A percentile compares a stretch with the other conserved stretches of the same genome.
phyloP scores from a whole-genome alignment of 2,113 vertebrate species.

The Pandion haliaetus region DNA sequence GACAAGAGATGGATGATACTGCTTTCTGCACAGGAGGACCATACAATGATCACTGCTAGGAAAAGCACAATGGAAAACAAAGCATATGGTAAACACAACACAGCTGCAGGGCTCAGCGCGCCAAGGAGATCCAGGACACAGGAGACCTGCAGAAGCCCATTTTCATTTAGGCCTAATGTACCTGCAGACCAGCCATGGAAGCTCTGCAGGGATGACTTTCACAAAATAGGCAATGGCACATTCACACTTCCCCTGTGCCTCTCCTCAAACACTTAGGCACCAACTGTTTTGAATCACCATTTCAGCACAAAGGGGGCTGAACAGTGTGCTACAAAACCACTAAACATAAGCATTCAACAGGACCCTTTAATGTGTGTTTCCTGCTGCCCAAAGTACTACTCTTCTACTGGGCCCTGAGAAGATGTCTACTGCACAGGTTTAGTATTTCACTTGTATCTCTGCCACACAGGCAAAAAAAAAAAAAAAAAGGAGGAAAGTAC shows the following conservation, averaged over 20 bases:
- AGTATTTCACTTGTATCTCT: neutral
- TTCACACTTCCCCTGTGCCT: fast-evolving
- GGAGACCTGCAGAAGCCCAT: neutral
- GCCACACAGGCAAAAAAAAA: fast-evolving
- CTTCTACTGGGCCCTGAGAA: neutral
- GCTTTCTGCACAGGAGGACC: neutral
- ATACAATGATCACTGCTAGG: neutral
- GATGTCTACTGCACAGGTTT: neutral
- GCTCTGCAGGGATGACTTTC: neutral
- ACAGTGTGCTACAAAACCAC: neutral
- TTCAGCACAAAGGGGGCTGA: neutral
- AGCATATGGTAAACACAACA: neutral
- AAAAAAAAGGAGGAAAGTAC: neutral
- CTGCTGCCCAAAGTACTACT: neutral
- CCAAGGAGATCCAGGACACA: neutral
- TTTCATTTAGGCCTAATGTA: neutral
- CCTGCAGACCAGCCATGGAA: neutral
- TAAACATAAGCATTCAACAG: no score
- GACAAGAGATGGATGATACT: neutral
- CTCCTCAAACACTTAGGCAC: neutral
- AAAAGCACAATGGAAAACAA: neutral
- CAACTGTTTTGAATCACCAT: neutral
- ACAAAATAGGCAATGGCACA: neutral
- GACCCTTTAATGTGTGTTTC: neutral
- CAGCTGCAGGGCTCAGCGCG: neutral